A percentile compares a stretch with the other conserved stretches of the same genome.
phyloP scores from a whole-genome alignment of 2,888 invertebrate species.

The Dastarcus helophoroides region DNA sequence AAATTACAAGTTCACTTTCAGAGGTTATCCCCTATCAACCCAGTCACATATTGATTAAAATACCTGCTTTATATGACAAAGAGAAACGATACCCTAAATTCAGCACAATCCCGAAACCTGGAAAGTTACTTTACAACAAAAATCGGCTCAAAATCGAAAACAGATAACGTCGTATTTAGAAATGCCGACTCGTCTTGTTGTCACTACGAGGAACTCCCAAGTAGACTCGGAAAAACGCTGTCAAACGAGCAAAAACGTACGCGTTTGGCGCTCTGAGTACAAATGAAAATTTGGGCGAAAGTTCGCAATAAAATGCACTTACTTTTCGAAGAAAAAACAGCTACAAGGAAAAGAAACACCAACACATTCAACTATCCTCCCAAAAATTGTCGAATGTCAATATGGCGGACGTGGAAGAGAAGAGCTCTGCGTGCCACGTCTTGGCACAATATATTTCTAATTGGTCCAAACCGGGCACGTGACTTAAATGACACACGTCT shows the following conservation, averaged over 20 bases:
- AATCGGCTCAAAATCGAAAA: background rate
- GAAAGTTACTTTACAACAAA: background rate
- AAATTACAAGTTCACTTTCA: constrained; percentile 16
- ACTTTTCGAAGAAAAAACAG: constrained; percentile 11
- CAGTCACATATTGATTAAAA: constrained; percentile 34
- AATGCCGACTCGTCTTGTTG: constrained; percentile 43
- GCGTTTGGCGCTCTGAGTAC: too few species aligned
- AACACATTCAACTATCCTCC: constrained; percentile 59
- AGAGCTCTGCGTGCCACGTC: constrained; percentile 70
- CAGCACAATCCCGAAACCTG: background rate
- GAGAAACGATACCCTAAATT: background rate
- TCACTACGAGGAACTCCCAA: constrained; percentile 44
- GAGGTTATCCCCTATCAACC: constrained; percentile 30
- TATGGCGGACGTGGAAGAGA: constrained; percentile 73
- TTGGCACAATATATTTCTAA: constrained; percentile 36
- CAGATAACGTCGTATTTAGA: constrained; percentile 23
- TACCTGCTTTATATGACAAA: constrained; percentile 14
- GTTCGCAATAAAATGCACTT: too few species aligned
- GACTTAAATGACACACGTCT: constrained; percentile 19
- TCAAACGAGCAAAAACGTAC: too few species aligned
- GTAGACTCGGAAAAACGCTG: constrained; percentile 26
- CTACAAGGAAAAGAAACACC: constrained; percentile 40
- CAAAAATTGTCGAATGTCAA: constrained; percentile 65
- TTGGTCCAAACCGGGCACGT: constrained; percentile 26
- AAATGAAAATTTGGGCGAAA: too few species aligned